A percentile compares a stretch with the other conserved stretches of the same genome.
Conservation (phyloP, 2,797 vertebrate genomes). For the Selene dorsalis region DNA sequence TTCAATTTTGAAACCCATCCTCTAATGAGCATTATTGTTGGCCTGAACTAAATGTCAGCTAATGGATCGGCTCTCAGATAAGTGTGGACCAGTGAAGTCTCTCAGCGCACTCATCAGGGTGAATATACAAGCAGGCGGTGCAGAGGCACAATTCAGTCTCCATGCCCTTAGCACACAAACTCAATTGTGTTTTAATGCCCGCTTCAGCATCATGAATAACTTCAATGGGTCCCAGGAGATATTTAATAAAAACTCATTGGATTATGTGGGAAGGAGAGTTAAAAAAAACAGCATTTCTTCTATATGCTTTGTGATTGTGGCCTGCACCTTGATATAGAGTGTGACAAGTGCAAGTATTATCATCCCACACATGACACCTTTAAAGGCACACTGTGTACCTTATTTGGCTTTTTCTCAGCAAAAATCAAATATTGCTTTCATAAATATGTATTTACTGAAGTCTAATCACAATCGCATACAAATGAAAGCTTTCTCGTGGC, state of each 20-base stretch:
- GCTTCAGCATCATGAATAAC: constrained; percentile 59
- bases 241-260: constrained; percentile 75
- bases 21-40: constrained; percentile 69
- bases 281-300: constrained; percentile 80
- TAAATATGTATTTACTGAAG: too few species aligned
- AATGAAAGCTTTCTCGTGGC: too few species aligned
- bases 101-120: constrained; percentile 56
- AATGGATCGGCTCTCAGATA: constrained; percentile 63
- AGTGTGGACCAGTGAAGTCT: constrained; percentile 10
- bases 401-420: too few species aligned
- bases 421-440: too few species aligned
- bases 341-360: constrained; percentile 42
- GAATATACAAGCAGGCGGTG: constrained; percentile 38
- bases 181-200: constrained; percentile 61
- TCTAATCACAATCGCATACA: too few species aligned
- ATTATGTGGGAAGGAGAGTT: constrained; percentile 71
- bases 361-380: too few species aligned
- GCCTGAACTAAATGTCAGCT: constrained; percentile 61
- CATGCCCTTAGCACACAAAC: constrained; percentile 50
- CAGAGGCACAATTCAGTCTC: constrained; percentile 26
- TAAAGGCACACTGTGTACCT: too few species aligned
- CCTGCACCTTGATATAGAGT: constrained; percentile 28
- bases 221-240: constrained; percentile 40
- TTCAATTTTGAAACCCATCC: constrained; percentile 60
- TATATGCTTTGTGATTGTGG: constrained; percentile 44